These are phyloP conservation scores for Crepidodera aurea DNA, from an alignment of 2,888 invertebrate species.

Conservation along the genomic window DNA sequence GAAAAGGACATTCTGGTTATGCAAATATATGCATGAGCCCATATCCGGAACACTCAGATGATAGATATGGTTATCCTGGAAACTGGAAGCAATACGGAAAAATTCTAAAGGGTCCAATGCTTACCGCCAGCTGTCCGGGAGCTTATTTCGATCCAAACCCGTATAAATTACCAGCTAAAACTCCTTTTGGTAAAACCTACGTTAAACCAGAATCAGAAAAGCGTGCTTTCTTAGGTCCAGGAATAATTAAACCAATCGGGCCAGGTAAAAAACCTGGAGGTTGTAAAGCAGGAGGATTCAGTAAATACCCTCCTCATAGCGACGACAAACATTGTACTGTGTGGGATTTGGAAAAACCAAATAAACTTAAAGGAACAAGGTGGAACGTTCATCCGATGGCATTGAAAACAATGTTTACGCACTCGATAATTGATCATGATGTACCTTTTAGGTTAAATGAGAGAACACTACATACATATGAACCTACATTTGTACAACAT, in stretches of 20 bases:
- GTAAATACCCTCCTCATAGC: constrained; percentile 48
- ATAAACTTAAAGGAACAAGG: constrained; percentile 33
- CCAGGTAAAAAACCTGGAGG: constrained; percentile 55
- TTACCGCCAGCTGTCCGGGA: constrained; percentile 49
- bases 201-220: constrained; percentile 46
- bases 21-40: constrained; percentile 62
- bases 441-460: constrained; percentile 47
- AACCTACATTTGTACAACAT: constrained; percentile 49
- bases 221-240: constrained; percentile 40
- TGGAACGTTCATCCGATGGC: constrained; percentile 48
- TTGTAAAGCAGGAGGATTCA: constrained; percentile 51
- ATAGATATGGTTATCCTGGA: constrained; percentile 48
- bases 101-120: constrained; percentile 50
- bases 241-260: constrained; percentile 54
- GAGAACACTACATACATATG: constrained; percentile 40
- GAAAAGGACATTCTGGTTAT: constrained; percentile 65
- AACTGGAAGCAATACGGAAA: constrained; percentile 50
- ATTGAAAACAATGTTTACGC: constrained; percentile 45
- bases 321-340: constrained; percentile 44
- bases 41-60: constrained; percentile 58
- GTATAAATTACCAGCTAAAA: constrained; percentile 48
- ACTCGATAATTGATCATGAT: constrained; percentile 48
- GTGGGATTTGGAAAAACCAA: constrained; percentile 39
- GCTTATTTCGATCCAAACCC: constrained; percentile 61
- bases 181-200: constrained; percentile 52